Base-by-base conservation (phyloP, 2,888 invertebrate genomes). In the Rosalia funebris region DNA sequence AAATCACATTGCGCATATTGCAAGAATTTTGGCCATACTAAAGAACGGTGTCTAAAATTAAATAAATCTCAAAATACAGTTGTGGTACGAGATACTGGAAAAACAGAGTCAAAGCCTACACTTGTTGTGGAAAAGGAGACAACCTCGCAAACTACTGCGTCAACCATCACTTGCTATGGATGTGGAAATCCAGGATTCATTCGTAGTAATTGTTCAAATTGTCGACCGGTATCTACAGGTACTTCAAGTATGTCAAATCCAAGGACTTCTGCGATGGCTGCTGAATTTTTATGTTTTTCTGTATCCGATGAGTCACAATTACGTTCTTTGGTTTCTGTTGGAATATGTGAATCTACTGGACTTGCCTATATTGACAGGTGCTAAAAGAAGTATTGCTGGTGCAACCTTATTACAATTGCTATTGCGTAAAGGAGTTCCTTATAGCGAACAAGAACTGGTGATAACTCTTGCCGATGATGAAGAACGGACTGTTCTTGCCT, bases 31-130 rank as follows among this genome's bases (percentile, higher is more conserved):
- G 10, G 19, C 9, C 2, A 41, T 1, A 41, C 7, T 1, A 41
- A 16, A 14, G 16, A 41, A 41, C 41, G 16, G 16, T 41, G 41
- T 41, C n/a, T n/a, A n/a, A n/a, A n/a, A n/a, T n/a, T n/a, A n/a
- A n/a, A n/a, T n/a, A n/a, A n/a, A n/a, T n/a, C n/a, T n/a, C n/a
- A n/a, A n/a, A n/a, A n/a, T n/a, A n/a, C n/a, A 14, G 16, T 9
- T 41, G 16, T n/a, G 15, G 41, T 41, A 41, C 15, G 9, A 17
- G 16, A 1, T 41, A 41, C 16, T 15, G 41, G 1, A 15, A 41
- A 1, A 15, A 16, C 9, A 1, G 10, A 41, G 41, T 5, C 25
- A 16, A 41, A 16, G 15, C 16, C 16, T 17, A 17, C 17, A 41
- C 15, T 16, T n/a, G 15, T 1, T 16, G 41, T 16, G 41, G 16